These are phyloP conservation scores for Phrynocephalus forsythii DNA, from an alignment of 2,797 vertebrate genomes.

Conservation along the genomic window DNA sequence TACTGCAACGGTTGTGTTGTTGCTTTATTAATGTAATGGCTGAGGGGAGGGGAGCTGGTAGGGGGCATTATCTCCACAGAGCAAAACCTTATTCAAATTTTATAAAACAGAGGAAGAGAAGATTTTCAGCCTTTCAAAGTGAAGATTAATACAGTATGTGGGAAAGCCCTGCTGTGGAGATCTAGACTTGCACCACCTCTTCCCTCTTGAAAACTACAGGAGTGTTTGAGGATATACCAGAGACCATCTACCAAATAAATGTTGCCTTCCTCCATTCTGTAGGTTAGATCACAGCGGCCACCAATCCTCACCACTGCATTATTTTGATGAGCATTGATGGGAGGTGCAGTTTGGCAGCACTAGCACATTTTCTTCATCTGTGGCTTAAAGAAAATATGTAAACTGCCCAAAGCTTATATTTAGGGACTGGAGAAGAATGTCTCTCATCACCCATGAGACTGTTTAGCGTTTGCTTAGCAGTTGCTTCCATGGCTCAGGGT, in stretches of 20 bases:
- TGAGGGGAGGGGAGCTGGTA: neutral
- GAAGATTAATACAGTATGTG: neutral
- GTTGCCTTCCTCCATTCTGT: neutral
- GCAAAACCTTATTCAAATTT: neutral
- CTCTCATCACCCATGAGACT: too few species aligned
- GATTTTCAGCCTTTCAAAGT: neutral
- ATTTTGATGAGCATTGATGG: too few species aligned
- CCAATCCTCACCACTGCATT: too few species aligned
- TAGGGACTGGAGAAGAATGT: neutral
- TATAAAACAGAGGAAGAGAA: neutral
- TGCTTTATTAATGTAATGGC: neutral
- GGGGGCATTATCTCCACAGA: neutral
- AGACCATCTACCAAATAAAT: neutral
- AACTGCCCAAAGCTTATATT: too few species aligned
- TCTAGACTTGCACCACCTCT: neutral
- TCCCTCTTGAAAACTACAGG: neutral
- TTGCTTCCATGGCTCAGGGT: too few species aligned
- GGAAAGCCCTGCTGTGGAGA: too few species aligned
- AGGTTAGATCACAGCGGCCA: too few species aligned
- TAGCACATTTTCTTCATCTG: too few species aligned
- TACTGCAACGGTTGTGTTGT: neutral
- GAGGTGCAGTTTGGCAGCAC: too few species aligned
- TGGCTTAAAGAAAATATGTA: too few species aligned
- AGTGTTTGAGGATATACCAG: neutral
- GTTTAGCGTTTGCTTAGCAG: too few species aligned